Evolutionary conservation across 2,888 invertebrate genomes (phyloP).

Genomic region (Tachina lurida): DNA sequence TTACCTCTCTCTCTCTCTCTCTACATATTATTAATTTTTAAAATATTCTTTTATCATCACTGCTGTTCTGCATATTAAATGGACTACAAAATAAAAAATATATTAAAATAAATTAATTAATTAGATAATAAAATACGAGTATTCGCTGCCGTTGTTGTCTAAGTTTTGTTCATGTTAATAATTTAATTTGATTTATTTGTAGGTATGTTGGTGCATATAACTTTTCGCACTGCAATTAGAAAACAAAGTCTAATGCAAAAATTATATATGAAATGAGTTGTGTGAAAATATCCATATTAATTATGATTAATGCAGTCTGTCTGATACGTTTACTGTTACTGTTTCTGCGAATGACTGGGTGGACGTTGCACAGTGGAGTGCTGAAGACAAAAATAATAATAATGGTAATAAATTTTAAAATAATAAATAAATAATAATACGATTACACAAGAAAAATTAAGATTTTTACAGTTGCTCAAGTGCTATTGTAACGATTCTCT

Average conservation of each 20-base stretch:
- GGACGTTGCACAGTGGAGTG: not conserved
- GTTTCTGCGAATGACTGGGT: not conserved
- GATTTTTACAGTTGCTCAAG: no score
- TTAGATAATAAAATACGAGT: constrained; percentile 12
- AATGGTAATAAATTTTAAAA: not conserved
- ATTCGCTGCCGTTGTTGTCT: constrained; percentile 2
- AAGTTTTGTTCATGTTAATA: constrained; percentile 13
- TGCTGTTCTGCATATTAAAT: constrained; percentile 14
- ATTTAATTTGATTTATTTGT: constrained; percentile 39
- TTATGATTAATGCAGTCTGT: constrained; percentile 49
- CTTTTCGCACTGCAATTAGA: constrained; percentile 17
- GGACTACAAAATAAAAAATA: not conserved
- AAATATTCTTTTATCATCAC: constrained; percentile 5
- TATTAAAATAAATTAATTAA: constrained; percentile 5
- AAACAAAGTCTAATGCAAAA: constrained; percentile 6
- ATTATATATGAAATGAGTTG: not conserved
- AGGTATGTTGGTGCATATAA: not conserved
- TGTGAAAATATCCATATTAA: constrained; percentile 7
- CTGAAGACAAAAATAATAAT: not conserved
- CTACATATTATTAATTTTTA: not conserved
- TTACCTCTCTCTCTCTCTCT: not conserved
- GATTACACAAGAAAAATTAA: no score
- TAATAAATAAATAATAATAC: not conserved
- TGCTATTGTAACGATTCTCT: no score
- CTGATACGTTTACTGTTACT: constrained; percentile 7